Base-by-base conservation (phyloP, 2,888 invertebrate genomes). In the Thecocarcelia acutangulata region DNA sequence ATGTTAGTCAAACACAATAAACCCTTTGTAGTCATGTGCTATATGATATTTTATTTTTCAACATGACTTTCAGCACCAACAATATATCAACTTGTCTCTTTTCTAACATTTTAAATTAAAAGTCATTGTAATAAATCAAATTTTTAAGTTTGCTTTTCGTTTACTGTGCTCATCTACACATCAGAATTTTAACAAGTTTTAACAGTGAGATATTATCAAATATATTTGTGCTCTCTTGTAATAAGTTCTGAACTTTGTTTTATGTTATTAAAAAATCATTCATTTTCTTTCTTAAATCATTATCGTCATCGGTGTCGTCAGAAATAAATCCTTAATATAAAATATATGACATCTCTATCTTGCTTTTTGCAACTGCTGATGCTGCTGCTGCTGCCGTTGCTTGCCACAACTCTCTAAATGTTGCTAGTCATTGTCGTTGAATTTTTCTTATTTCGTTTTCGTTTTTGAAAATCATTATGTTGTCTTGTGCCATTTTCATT, bases 181-280 rank as follows among this genome's bases (percentile, higher is more conserved):
- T 19, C 50, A 19, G 13, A 46, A 33, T 28, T 4, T n/a, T 46
- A 8, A 44, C 5, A 59, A 8, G 19, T 33, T 0, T 33, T n/a
- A 3, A 50, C 11, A 37, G 11, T 2, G 21, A 40, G 40, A 40
- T 28, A 15, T 0, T 11, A 6, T 19, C 48, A 12, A 44, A 21
- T 17, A 21, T 17, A 37, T 19, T 24, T 17, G 5, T 54, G 19
- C 21, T 3, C 3, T 8, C 24, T 12, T 46, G 13, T 28, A 66
- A 28, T 50, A 75, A 59, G n/a, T 68, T 40, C 28, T 68, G 42
- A 59, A 59, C 15, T 42, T 48, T 68, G 48, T 48, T 21, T 56
- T 64, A 69, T 73, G 77, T 77, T 77, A 73, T 81, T 77, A 73
- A 81, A 77, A 81, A 69, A 63, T 81, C 81, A 77, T 77, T 77